Percentiles rank a stretch among this genome's conserved stretches.
phyloP scores from a whole-genome alignment of 2,113 vertebrate genomes.

The Thunnus thynnus region DNA sequence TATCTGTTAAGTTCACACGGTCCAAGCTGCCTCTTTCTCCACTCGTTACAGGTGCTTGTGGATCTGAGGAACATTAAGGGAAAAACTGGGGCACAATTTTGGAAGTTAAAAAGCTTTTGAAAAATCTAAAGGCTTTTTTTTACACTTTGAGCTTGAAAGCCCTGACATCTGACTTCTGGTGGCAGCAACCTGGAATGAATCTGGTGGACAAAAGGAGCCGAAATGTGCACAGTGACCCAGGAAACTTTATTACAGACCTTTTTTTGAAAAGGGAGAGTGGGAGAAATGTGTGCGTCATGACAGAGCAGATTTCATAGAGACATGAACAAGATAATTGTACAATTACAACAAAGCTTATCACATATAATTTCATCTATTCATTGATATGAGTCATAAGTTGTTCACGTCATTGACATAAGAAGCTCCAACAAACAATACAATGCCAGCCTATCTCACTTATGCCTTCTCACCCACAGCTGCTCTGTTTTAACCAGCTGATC shows the following conservation, averaged over 20 bases:
- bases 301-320: conserved; percentile 4
- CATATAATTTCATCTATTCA: background rate
- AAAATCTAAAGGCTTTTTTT: background rate
- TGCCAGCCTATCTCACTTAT: background rate
- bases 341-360: background rate
- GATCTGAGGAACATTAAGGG: background rate
- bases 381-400: background rate
- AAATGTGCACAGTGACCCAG: conserved; percentile 69
- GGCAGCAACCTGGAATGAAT: conserved; percentile 60
- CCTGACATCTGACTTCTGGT: conserved; percentile 41
- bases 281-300: conserved; percentile 17
- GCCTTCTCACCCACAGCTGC: conserved; percentile 52
- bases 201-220: conserved; percentile 43
- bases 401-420: background rate
- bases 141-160: conserved; percentile 12
- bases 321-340: conserved; percentile 32
- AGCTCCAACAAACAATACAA: background rate
- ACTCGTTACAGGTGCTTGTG: conserved; percentile 45
- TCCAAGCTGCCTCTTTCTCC: conserved; percentile 28
- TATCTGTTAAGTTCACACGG: conserved; percentile 63
- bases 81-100: background rate
- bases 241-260: conserved; percentile 60
- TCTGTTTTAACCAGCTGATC: conserved; percentile 62
- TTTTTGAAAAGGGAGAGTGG: conserved; percentile 21
- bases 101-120: conserved; percentile 16